Evolutionary conservation across 2,888 invertebrate species (phyloP), one percentile per base, ranked within the genome.

Genomic region (Trisateles emortualis): DNA sequence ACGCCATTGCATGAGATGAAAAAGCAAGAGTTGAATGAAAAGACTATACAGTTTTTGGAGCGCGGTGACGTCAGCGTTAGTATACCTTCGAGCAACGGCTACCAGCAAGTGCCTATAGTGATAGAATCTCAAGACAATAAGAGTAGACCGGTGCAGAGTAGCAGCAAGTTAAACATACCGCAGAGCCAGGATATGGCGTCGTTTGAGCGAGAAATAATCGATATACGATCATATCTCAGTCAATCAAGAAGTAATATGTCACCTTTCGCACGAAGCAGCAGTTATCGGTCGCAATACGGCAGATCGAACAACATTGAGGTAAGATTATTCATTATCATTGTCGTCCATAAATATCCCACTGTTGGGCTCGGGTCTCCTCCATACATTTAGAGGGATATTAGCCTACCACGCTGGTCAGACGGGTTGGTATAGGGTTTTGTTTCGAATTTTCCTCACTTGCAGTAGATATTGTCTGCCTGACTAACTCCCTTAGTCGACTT

Each of bases 191-290:
- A 94, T 43, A 76, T 79, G 66, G 93, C 93, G 14, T 92, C 93
- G 55, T 94, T 94, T 60, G 94, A 95, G 59, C 90, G 86, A 59
- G 95, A 96, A 74, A 94, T 95, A 19, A 95, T 96, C 54, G 96
- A 96, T 72, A 95, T 96, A 35, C 93, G 95, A 65, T 95, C 96
- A 9, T 96, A 96, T 72, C 94, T 96, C 60, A 96, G 96, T 68
- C 96, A 96, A 77, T 96, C 96, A 1, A 88, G 96, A 59, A 95
- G 95, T 78, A 96, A 96, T 74, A 95, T 96, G 79, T 94, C 95
- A 9, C 95, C 95, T 1, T 96, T 96, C 68, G 95, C 95, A 2
- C 91, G 96, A 69, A 95, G 95, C 48, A 95, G 95, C 74, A 96
- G 95, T 83, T 95, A 95, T 79, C 91, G 95, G 50, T 95, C 95